Evolutionary conservation across 2,113 vertebrate genomes (phyloP), one percentile per base, ranked within the genome.

Genomic region (Jaculus jaculus): DNA sequence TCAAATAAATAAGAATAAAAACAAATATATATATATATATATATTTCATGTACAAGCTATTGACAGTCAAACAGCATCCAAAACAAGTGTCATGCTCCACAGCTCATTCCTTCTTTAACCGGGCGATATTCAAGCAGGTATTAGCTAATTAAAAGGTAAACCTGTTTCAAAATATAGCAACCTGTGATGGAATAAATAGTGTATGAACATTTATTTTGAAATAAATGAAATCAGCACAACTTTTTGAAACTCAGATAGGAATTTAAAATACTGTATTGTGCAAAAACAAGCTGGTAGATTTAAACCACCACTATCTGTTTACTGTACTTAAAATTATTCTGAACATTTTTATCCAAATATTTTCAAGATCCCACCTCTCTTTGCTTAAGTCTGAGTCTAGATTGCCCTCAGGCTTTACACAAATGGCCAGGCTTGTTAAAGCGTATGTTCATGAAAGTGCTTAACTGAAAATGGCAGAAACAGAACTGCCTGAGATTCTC

Each of bases 371-470:
- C 26, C 73, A 79, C 92, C 24, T 28, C 9, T 16, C 7, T 84
- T 78, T 82, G 34, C 6, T 7, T 91, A 91, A 87, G 74, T 37
- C 91, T 97, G 37, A 96, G 88, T 83, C 37, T 42, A 82, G 95
- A 88, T 96, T 28, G 15, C 96, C 97, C 96, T 89, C 79, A 80
- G 94, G 96, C 87, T 75, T 88, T 47, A 81, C 98, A 98, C 97
- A 98, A 98, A 97, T 97, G 97, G 96, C 94, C 96, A 96, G 95
- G 95, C 97, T 97, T 98, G 96, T 97, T 97, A 97, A 97, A 97
- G 92, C 98, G 97, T 95, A 96, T 98, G 97, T 96, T 98, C 97
- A 96, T 94, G 97, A 94, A 95, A 96, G 97, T 97, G 97, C 94
- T 97, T 97, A 98, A 97, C 77, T 96, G 93, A 98, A 98, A 96